A percentile compares a stretch with the other conserved stretches of the same genome.
phyloP scores from a whole-genome alignment of 2,888 invertebrate genomes.

The Eulithis prunata region DNA sequence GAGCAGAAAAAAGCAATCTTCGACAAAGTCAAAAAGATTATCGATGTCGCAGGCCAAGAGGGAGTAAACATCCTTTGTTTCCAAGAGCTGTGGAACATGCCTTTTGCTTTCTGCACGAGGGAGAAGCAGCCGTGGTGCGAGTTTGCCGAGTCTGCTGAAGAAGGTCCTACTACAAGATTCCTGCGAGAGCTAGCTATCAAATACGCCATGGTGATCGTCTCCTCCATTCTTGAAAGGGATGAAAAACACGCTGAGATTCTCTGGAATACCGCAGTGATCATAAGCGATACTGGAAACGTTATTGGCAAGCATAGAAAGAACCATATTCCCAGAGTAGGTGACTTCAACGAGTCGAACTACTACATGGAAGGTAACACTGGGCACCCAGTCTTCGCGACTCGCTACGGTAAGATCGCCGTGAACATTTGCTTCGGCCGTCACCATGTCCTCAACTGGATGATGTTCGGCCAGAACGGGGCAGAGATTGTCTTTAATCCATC shows the following conservation, averaged over 20 bases:
- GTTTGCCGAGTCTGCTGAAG: slow-evolving; percentile 96
- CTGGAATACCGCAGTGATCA: slow-evolving; percentile 98
- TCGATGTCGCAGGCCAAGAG: slow-evolving; percentile 91
- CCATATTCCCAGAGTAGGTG: slow-evolving; percentile 98
- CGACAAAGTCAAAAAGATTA: slow-evolving; percentile 90
- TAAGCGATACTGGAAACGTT: slow-evolving; percentile 93
- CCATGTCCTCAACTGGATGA: slow-evolving; percentile 99
- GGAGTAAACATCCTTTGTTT: slow-evolving; percentile 96
- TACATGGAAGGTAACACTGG: slow-evolving; percentile 98
- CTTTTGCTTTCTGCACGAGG: slow-evolving; percentile 98
- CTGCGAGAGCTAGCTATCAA: slow-evolving; percentile 91
- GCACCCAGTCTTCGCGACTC: slow-evolving; percentile 96
- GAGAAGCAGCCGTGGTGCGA: slow-evolving; percentile 99
- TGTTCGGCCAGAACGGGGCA: slow-evolving; percentile 98
- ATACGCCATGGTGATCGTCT: slow-evolving; percentile 97
- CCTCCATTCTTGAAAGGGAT: slow-evolving; percentile 97
- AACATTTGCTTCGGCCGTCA: slow-evolving; percentile 99
- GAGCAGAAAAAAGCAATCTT: slow-evolving; percentile 93
- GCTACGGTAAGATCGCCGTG: slow-evolving; percentile 94
- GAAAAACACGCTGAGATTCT: slow-evolving; percentile 92
- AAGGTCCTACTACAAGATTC: slow-evolving; percentile 94
- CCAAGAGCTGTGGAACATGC: slow-evolving; percentile 99
- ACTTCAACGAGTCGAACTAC: slow-evolving; percentile 99
- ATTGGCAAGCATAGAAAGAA: slow-evolving; percentile 99
- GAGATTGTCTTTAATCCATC: slow-evolving; percentile 99